Conservation (phyloP, 1,140 invertebrate species). For the Eulimnadia texana region DNA sequence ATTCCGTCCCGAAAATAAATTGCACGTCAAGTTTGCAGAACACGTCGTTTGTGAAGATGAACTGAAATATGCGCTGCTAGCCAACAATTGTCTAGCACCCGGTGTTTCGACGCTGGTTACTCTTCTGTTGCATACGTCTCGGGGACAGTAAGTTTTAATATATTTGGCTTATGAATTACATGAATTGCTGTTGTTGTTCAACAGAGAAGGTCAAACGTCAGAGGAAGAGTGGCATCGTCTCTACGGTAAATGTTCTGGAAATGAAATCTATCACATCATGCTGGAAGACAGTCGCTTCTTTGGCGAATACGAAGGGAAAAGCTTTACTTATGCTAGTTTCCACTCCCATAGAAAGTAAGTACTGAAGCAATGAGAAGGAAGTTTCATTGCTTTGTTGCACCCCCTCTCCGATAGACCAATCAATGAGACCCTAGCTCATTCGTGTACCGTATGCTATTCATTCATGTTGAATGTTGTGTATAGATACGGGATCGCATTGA, state of each 20-base stretch:
- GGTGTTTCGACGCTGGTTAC: constrained; percentile 92
- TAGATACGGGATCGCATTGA: constrained; percentile 88
- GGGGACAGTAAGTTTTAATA: constrained; percentile 69
- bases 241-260: constrained; percentile 93
- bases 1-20: constrained; percentile 91
- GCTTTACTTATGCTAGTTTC: constrained; percentile 96
- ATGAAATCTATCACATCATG: constrained; percentile 96
- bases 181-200: constrained; percentile 18
- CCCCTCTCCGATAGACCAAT: no score
- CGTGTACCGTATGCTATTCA: no score
- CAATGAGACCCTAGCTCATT: no score
- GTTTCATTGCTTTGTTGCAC: constrained; percentile 17
- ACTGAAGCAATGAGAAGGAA: constrained; percentile 29
- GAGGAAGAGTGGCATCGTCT: constrained; percentile 92
- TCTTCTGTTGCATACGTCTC: constrained; percentile 81
- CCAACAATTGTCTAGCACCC: constrained; percentile 95
- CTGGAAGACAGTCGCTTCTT: constrained; percentile 92
- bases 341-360: constrained; percentile 88
- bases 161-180: background rate
- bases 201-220: constrained; percentile 89
- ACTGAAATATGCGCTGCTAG: constrained; percentile 65
- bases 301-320: constrained; percentile 94
- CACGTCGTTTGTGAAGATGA: constrained; percentile 93
- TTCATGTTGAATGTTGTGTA: background rate
- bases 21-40: constrained; percentile 96